Evolutionary conservation across 2,888 invertebrate species (phyloP), one percentile per base, ranked within the genome.

Genomic region (Leptinotarsa tumamoca): DNA sequence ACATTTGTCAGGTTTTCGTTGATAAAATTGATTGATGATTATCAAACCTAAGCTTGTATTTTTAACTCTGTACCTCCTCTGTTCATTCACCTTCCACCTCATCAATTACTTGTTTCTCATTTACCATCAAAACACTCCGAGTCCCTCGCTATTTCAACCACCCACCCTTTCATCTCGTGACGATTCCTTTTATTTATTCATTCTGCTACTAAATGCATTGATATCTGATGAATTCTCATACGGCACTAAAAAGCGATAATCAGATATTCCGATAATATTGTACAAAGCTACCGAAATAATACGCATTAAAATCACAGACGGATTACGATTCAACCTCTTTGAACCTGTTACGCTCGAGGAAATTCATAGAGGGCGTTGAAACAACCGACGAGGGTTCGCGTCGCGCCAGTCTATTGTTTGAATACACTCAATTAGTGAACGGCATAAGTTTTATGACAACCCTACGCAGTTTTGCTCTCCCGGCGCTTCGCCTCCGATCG

Each of bases 281-380:
- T 81, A 85, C 84, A 86, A 85, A 85, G 85, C 84, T 84, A 84
- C 84, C 85, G 87, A 86, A 87, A 88, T 88, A 87, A 88, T 88
- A 81, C 87, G 87, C 85, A 88, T 88, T 87, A 88, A 86, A 88
- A 87, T 88, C 88, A 87, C 86, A 85, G 85, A 80, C 78, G 85
- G 86, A 87, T 87, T 86, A 86, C 81, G 83, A 80, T 82, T 82
- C 82, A 82, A 84, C 84, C 85, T 83, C 88, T 88, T 88, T 88
- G 88, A 88, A 87, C 87, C 85, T 85, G 84, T 86, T 84, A 87
- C 87, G 87, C 87, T 84, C 84, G 85, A 84, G 74, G 80, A 84
- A 79, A 79, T 82, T 79, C 83, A 81, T 80, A 83, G 83, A 84
- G 84, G 86, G 86, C 82, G 85, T 81, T 81, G 83, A 82, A 84